Conservation (phyloP, 1,140 invertebrate genomes). For the Spodoptera litura region DNA sequence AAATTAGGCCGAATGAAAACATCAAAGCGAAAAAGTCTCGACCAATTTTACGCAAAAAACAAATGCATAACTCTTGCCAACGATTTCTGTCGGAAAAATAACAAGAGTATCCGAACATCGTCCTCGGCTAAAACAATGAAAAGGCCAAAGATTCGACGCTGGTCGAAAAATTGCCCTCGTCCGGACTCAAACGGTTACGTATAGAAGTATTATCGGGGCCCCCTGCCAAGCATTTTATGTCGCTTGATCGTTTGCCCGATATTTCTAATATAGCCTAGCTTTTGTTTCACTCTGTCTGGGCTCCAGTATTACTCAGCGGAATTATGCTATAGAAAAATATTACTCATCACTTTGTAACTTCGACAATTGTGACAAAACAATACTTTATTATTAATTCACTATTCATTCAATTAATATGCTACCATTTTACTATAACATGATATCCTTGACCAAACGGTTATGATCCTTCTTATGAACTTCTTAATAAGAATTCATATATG, state of each 20-base stretch:
- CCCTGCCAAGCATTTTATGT: background rate
- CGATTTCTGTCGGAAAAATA: slow-evolving; percentile 37
- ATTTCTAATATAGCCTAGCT: background rate
- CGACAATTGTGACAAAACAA: too few relatives aligned
- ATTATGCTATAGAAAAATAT: too few relatives aligned
- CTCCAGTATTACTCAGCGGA: too few relatives aligned
- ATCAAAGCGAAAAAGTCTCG: background rate
- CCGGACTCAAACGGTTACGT: slow-evolving; percentile 22
- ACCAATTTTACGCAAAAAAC: slow-evolving; percentile 34
- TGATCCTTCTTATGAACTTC: too few relatives aligned
- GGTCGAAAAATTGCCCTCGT: slow-evolving; percentile 29
- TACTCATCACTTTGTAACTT: too few relatives aligned
- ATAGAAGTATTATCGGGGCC: slow-evolving; percentile 4
- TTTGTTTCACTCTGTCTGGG: background rate
- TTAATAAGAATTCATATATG: too few relatives aligned
- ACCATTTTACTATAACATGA: too few relatives aligned
- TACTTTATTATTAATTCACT: too few relatives aligned
- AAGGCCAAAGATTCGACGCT: slow-evolving; percentile 35
- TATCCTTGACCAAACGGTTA: too few relatives aligned
- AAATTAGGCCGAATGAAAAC: background rate
- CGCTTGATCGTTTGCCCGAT: slow-evolving; percentile 13
- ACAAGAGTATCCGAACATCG: slow-evolving; percentile 37
- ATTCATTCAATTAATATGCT: too few relatives aligned
- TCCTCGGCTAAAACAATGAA: slow-evolving; percentile 36
- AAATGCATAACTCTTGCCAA: slow-evolving; percentile 43